These are phyloP conservation scores for Phylloscopus whistleri DNA, from an alignment of 2,113 vertebrate genomes.

Conservation along the genomic window DNA sequence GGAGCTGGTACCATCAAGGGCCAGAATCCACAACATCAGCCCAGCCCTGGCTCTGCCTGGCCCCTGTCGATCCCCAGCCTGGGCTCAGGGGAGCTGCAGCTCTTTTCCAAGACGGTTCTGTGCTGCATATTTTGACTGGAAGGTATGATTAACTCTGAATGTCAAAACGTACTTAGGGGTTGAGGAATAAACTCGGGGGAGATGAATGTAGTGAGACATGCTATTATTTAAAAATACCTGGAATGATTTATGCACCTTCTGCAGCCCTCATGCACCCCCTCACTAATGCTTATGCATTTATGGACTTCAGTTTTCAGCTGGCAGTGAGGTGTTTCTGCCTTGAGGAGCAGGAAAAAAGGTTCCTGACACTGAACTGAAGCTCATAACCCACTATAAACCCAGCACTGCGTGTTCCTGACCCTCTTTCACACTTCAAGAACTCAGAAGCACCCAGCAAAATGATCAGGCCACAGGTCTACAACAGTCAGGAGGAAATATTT, in stretches of 20 bases:
- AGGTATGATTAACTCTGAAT: constrained; percentile 47
- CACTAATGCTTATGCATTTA: constrained; percentile 17
- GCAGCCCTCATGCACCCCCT: background rate
- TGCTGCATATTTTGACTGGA: background rate
- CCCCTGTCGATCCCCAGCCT: accelerated
- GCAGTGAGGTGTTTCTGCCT: background rate
- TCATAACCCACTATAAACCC: background rate
- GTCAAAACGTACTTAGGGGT: constrained; percentile 14
- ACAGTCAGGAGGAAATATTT: background rate
- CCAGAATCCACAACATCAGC: background rate
- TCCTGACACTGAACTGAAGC: background rate
- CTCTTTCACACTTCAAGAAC: background rate
- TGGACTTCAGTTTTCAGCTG: background rate
- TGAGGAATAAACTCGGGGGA: constrained; percentile 50
- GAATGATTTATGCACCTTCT: constrained; percentile 32
- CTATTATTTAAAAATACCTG: constrained; percentile 34
- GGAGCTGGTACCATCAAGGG: background rate
- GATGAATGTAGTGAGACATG: constrained; percentile 11
- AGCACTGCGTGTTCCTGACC: background rate
- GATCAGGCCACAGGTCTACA: background rate
- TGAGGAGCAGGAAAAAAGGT: background rate
- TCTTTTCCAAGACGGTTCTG: background rate
- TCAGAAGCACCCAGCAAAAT: background rate
- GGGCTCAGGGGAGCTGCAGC: background rate
- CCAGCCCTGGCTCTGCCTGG: background rate